These are phyloP conservation scores for Pegoplata infirma DNA, from an alignment of 2,888 invertebrate species.

Conservation along the genomic window DNA sequence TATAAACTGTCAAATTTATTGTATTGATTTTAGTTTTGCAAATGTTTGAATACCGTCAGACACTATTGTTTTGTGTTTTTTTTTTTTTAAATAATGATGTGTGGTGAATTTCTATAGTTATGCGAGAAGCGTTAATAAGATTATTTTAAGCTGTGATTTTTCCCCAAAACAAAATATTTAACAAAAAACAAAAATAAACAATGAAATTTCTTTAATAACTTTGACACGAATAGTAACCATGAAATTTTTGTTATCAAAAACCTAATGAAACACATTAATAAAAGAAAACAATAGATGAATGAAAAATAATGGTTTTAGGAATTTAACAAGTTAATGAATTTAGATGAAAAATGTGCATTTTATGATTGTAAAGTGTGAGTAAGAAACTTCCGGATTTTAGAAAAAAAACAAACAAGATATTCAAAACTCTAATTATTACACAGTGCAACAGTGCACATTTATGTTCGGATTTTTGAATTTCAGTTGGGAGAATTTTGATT, in stretches of 20 bases:
- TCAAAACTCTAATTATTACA: no score
- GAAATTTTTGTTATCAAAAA: background rate
- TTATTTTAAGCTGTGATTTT: background rate
- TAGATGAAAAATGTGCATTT: no score
- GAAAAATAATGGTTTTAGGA: no score
- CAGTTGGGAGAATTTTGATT: no score
- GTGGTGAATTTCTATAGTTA: background rate
- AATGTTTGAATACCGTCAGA: no score
- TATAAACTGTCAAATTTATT: background rate
- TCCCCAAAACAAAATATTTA: background rate
- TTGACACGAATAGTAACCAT: slow-evolving; percentile 22
- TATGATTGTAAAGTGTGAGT: no score
- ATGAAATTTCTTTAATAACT: background rate
- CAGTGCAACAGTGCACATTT: no score
- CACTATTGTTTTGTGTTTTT: background rate
- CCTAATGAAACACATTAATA: background rate
- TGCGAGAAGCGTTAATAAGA: background rate
- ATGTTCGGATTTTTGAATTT: no score
- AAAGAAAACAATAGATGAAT: background rate
- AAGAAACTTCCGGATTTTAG: no score
- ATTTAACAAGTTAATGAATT: no score
- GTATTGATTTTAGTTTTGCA: no score
- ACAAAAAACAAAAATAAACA: slow-evolving; percentile 1
- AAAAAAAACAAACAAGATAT: no score
- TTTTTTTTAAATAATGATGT: background rate